Percentiles rank a stretch among this genome's conserved stretches.
phyloP scores from a whole-genome alignment of 2,888 invertebrate genomes.

The Gandaritis pyraliata region DNA sequence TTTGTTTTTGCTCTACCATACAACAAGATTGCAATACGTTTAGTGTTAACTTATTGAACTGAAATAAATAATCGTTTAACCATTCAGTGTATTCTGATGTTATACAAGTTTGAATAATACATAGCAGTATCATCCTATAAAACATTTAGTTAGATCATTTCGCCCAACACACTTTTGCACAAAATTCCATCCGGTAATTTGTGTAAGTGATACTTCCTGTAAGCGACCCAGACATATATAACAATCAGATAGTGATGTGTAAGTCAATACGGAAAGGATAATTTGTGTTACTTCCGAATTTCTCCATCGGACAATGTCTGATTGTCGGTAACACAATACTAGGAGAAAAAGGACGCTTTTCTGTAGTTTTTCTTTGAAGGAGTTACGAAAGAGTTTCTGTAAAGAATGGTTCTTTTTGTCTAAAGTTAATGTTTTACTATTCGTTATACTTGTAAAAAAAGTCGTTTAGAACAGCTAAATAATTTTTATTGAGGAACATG shows the following conservation, averaged over 20 bases:
- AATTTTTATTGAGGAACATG: too few species aligned
- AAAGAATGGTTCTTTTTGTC: too few species aligned
- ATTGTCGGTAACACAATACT: constrained; percentile 71
- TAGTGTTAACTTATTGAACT: too few species aligned
- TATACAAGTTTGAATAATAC: too few species aligned
- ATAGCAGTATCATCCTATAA: too few species aligned
- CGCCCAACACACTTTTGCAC: constrained; percentile 38
- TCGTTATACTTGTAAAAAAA: too few species aligned
- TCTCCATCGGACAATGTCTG: constrained; percentile 60
- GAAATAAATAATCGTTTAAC: too few species aligned
- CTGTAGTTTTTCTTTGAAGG: neutral
- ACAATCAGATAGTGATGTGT: constrained; percentile 54
- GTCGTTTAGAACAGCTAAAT: too few species aligned
- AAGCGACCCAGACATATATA: constrained; percentile 29
- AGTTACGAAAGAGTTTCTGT: neutral
- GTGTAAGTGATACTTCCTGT: constrained; percentile 65
- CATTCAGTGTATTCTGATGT: too few species aligned
- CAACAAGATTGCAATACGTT: too few species aligned
- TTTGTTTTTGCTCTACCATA: constrained; percentile 9
- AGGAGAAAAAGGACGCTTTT: neutral
- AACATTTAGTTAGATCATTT: constrained; percentile 13
- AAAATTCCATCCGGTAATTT: constrained; percentile 63
- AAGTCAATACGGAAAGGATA: constrained; percentile 63
- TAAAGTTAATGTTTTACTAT: too few species aligned
- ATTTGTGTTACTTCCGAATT: constrained; percentile 63